Conservation (phyloP, 2,797 vertebrate species). For the Orientallactaga sibirica region DNA sequence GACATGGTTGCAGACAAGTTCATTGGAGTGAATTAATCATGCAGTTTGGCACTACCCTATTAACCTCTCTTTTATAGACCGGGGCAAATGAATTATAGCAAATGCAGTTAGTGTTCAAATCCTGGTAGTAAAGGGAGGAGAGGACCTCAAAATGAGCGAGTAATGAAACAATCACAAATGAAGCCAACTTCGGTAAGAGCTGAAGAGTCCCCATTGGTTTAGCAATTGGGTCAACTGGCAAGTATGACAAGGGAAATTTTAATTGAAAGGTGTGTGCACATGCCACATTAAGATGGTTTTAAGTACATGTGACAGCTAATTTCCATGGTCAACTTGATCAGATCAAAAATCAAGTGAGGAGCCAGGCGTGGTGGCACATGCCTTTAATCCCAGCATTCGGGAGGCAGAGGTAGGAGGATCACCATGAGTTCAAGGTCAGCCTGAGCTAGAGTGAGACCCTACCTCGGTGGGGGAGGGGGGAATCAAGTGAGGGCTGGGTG, state of each 20-base stretch:
- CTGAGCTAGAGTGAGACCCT: too few species aligned
- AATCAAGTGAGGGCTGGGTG: too few species aligned
- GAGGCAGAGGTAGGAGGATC: too few species aligned
- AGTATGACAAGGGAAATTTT: neutral
- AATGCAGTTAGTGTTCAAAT: neutral
- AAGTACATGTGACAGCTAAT: too few species aligned
- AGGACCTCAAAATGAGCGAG: neutral
- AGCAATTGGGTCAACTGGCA: neutral
- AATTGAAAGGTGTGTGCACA: neutral
- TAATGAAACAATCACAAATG: neutral
- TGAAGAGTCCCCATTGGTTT: neutral
- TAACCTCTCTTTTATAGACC: neutral
- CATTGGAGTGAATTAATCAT: neutral
- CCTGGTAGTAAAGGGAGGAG: neutral
- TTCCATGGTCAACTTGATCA: too few species aligned
- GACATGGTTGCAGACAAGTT: neutral
- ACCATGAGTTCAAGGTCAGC: too few species aligned
- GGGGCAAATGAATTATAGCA: neutral
- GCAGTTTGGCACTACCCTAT: neutral
- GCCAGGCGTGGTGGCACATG: too few species aligned
- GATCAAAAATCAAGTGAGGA: too few species aligned
- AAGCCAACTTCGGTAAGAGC: neutral
- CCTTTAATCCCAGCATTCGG: too few species aligned
- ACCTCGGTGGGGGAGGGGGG: too few species aligned
- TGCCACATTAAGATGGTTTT: neutral